Conservation (phyloP, 2,888 invertebrate genomes). For the Luperina testacea region DNA sequence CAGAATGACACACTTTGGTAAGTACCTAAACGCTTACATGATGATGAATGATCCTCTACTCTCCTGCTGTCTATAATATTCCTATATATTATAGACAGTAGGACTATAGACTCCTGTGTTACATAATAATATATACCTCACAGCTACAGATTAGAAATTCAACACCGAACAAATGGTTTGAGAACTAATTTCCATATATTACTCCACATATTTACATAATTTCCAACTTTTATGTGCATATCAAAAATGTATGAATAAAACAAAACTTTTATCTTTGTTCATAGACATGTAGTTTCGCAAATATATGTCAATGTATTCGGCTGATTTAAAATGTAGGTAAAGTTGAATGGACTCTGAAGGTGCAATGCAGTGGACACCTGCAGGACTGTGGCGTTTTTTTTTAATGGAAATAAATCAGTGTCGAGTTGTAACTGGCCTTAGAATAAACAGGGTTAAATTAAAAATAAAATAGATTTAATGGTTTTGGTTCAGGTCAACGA, state of each 20-base stretch:
- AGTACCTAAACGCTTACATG: background rate
- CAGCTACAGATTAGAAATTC: slow-evolving; percentile 49
- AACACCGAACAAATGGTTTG: slow-evolving; percentile 45
- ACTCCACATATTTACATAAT: slow-evolving; percentile 58
- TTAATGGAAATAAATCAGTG: background rate
- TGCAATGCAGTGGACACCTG: slow-evolving; percentile 25
- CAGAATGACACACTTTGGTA: background rate
- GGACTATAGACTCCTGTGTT: too few species aligned
- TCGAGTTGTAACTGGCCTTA: background rate
- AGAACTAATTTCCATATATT: slow-evolving; percentile 57
- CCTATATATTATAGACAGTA: too few species aligned
- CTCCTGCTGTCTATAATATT: background rate
- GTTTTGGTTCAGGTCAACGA: too few species aligned
- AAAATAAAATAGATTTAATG: too few species aligned
- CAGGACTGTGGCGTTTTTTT: background rate
- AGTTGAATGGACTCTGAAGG: slow-evolving; percentile 49
- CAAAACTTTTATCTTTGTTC: slow-evolving; percentile 58
- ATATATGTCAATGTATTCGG: slow-evolving; percentile 54
- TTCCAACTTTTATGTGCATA: slow-evolving; percentile 64
- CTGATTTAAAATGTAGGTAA: slow-evolving; percentile 43
- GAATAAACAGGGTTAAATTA: background rate
- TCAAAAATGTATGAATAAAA: slow-evolving; percentile 63
- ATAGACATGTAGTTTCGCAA: slow-evolving; percentile 29
- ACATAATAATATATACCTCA: slow-evolving; percentile 2
- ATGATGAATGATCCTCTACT: slow-evolving; percentile 2